Evolutionary conservation across 2,113 vertebrate species (phyloP).

Genomic region (Aplodontia rufa): DNA sequence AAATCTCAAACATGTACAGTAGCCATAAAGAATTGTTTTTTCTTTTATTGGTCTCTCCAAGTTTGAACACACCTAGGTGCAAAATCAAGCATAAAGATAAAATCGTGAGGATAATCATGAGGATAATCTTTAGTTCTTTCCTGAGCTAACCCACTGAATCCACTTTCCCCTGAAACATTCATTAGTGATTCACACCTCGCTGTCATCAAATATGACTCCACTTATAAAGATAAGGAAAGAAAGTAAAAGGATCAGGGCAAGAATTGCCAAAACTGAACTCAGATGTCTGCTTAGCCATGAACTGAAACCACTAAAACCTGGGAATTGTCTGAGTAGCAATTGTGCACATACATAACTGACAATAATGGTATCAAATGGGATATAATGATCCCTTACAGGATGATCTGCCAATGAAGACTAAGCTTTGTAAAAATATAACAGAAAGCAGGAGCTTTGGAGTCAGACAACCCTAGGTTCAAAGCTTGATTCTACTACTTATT

Average conservation of each 20-base stretch:
- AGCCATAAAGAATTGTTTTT: not conserved
- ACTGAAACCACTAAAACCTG: not conserved
- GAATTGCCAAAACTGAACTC: not conserved
- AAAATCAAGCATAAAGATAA: constrained; percentile 44
- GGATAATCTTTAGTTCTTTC: not conserved
- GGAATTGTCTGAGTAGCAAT: not conserved
- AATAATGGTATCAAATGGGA: not conserved
- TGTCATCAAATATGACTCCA: not conserved
- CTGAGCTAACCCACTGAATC: not conserved
- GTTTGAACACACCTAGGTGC: not conserved
- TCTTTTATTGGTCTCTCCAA: not conserved
- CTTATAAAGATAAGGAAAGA: constrained; percentile 44
- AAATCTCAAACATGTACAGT: not conserved
- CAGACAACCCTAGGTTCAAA: not conserved
- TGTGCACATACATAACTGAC: not conserved
- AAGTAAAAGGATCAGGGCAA: not conserved
- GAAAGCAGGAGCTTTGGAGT: not conserved
- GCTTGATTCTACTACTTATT: not conserved
- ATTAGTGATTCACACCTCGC: not conserved
- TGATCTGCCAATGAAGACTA: not conserved
- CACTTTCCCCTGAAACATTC: not conserved
- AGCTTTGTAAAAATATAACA: not conserved
- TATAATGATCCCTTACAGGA: not conserved
- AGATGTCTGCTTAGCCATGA: not conserved
- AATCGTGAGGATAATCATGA: no score